phyloP scores from a whole-genome alignment of 2,888 invertebrate genomes.

The Epistrophe eligans region DNA sequence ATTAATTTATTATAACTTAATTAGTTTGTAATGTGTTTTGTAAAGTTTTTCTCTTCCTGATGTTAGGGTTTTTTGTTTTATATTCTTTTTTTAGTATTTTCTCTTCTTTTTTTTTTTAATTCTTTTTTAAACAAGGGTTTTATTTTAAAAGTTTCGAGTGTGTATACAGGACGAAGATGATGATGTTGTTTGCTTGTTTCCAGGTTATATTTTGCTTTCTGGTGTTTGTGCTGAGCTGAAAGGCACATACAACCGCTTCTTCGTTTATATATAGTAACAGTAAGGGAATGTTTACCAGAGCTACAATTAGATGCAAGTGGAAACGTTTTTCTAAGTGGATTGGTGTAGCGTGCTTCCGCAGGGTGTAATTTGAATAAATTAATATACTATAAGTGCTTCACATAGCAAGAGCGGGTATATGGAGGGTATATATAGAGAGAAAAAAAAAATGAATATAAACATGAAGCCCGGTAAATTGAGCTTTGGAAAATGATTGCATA shows the following conservation, averaged over 20 bases:
- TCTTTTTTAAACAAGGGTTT: conserved; percentile 18
- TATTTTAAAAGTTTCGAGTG: conserved; percentile 23
- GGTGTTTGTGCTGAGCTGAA: conserved; percentile 10
- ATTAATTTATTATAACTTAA: conserved; percentile 78
- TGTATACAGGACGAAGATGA: conserved; percentile 12
- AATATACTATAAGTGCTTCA: conserved; percentile 54
- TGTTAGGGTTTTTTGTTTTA: conserved; percentile 15
- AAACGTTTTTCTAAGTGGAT: conserved; percentile 43
- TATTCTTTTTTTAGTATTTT: neutral
- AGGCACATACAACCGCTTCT: conserved; percentile 12
- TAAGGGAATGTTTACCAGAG: conserved; percentile 40
- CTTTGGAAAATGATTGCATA: conserved; percentile 43
- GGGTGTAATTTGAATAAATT: conserved; percentile 62
- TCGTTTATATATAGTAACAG: neutral
- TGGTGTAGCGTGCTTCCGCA: conserved; percentile 58
- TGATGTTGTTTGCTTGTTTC: conserved; percentile 45
- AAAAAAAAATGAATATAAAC: conserved; percentile 1
- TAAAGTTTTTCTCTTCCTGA: conserved; percentile 66
- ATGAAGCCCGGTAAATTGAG: conserved; percentile 23
- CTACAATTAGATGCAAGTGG: conserved; percentile 57
- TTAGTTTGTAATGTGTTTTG: conserved; percentile 75
- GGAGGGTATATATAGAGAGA: neutral
- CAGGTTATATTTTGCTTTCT: conserved; percentile 21
- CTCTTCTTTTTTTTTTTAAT: neutral
- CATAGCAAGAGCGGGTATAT: neutral